Percentiles rank a stretch among this genome's conserved stretches.
phyloP scores from a whole-genome alignment of 2,113 vertebrate genomes.

The Channa argus region DNA sequence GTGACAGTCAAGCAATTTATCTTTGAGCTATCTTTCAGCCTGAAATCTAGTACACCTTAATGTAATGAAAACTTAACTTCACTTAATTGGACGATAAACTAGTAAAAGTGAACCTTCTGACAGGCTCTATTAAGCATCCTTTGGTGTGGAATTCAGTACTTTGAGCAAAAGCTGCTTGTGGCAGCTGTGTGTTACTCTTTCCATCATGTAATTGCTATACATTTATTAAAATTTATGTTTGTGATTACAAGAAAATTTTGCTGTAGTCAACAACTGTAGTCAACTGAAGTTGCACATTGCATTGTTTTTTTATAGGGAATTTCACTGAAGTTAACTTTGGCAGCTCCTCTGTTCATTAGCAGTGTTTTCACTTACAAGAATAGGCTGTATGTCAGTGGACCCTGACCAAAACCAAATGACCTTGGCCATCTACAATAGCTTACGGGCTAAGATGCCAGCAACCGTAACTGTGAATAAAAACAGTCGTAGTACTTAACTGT shows the following conservation, averaged over 20 bases:
- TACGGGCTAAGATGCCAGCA: constrained; percentile 71
- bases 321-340: constrained; percentile 69
- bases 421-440: constrained; percentile 79
- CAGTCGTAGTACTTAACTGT: constrained; percentile 75
- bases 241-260: constrained; percentile 69
- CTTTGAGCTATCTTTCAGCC: too few species aligned
- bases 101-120: constrained; percentile 45
- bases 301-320: constrained; percentile 53
- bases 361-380: constrained; percentile 76
- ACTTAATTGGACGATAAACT: too few species aligned
- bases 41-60: too few species aligned
- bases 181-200: constrained; percentile 59
- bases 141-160: constrained; percentile 54
- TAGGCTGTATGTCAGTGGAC: constrained; percentile 67
- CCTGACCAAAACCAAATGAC: constrained; percentile 82
- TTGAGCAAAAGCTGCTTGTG: constrained; percentile 53
- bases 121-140: constrained; percentile 52
- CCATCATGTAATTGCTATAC: constrained; percentile 63
- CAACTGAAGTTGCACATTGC: constrained; percentile 57
- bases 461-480: constrained; percentile 86
- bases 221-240: constrained; percentile 74
- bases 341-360: constrained; percentile 74
- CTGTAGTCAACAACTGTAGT: constrained; percentile 65
- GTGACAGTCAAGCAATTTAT: too few species aligned
- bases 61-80: too few species aligned